phyloP scores from a whole-genome alignment of 1,140 invertebrate genomes.

The Drosophila equinoxialis region DNA sequence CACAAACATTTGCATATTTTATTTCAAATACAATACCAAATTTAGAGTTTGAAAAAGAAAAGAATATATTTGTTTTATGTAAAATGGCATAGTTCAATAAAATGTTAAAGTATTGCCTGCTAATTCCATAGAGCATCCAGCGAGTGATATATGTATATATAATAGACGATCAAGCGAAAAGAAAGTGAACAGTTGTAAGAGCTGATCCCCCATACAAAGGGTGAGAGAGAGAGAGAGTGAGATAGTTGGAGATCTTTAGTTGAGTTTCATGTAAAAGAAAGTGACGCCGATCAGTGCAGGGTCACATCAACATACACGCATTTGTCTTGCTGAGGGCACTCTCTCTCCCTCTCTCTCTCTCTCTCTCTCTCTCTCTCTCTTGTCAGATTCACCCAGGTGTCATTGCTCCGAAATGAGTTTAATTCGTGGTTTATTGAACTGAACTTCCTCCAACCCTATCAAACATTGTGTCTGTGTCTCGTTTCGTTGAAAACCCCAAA shows the following conservation, averaged over 20 bases:
- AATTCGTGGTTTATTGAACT: slow-evolving; percentile 50
- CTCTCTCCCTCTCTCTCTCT: background rate
- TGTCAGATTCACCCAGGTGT: slow-evolving; percentile 39
- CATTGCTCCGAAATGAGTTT: slow-evolving; percentile 73
- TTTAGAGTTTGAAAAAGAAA: too few relatives aligned
- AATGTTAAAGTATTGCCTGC: background rate
- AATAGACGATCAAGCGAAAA: slow-evolving; percentile 47
- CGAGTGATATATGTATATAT: slow-evolving; percentile 12
- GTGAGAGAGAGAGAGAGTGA: slow-evolving; percentile 15
- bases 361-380: background rate
- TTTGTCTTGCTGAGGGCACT: background rate
- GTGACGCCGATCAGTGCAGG: slow-evolving; percentile 35
- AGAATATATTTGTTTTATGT: too few relatives aligned
- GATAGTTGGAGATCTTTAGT: background rate
- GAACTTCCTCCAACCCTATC: slow-evolving; percentile 36
- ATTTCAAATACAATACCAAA: too few relatives aligned
- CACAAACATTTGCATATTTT: too few relatives aligned
- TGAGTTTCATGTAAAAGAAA: slow-evolving; percentile 47
- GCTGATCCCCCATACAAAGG: background rate
- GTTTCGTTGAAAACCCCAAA: slow-evolving; percentile 37
- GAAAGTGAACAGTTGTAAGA: slow-evolving; percentile 56
- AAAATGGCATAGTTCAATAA: too few relatives aligned
- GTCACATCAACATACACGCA: background rate
- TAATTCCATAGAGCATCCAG: slow-evolving; percentile 20
- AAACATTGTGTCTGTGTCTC: slow-evolving; percentile 14